These are phyloP conservation scores for Odobenus rosmarus DNA, from an alignment of 2,113 vertebrate species.

Conservation along the genomic window DNA sequence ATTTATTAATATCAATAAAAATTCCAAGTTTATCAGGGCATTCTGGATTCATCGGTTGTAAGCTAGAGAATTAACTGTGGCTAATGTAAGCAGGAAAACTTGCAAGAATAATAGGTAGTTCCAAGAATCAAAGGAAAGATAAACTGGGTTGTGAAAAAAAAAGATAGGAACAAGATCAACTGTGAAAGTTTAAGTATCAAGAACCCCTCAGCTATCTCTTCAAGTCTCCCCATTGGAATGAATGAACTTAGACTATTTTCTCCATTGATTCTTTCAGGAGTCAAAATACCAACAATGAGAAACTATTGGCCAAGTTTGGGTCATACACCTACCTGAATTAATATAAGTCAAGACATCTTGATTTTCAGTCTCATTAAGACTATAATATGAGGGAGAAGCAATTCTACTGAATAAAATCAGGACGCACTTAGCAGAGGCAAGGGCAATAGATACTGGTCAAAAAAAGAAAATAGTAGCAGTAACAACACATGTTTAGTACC, in stretches of 20 bases:
- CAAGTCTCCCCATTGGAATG: not conserved
- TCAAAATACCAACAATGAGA: not conserved
- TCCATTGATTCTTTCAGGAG: not conserved
- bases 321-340: not conserved
- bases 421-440: not conserved
- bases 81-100: not conserved
- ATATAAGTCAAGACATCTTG: not conserved
- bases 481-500: not conserved
- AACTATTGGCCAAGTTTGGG: not conserved
- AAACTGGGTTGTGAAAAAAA: not conserved
- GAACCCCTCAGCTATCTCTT: not conserved
- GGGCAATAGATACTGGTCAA: not conserved
- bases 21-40: not conserved
- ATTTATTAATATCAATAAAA: not conserved
- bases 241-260: not conserved
- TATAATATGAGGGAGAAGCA: not conserved
- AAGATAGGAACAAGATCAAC: not conserved
- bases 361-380: constrained; percentile 28
- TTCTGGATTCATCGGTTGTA: not conserved
- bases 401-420: constrained; percentile 22
- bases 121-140: not conserved
- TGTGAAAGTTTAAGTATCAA: not conserved
- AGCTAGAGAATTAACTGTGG: not conserved
- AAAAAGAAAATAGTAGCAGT: not conserved
- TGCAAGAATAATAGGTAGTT: not conserved